Conservation (phyloP, 2,888 invertebrate genomes). For the Apeira syringaria region DNA sequence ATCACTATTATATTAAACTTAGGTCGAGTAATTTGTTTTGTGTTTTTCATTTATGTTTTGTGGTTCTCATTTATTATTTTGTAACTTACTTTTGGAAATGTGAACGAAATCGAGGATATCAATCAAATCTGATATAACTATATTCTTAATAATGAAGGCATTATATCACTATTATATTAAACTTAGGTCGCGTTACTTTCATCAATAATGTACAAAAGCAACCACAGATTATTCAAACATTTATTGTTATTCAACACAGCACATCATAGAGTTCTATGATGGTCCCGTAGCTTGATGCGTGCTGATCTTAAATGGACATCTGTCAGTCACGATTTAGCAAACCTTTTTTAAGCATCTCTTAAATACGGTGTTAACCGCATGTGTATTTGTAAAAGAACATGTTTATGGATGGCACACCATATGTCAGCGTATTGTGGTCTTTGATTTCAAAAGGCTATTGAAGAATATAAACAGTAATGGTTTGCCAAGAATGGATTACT, state of each 20-base stretch:
- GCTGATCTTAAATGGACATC: constrained; percentile 21
- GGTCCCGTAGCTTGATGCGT: constrained; percentile 6
- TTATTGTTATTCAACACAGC: constrained; percentile 24
- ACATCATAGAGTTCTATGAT: constrained; percentile 16
- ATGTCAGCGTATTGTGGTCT: constrained; percentile 1
- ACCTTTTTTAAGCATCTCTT: constrained; percentile 14
- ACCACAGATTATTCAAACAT: neutral
- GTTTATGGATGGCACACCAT: constrained; percentile 9
- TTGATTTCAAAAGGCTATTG: constrained; percentile 12
- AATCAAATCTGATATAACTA: too few relatives aligned
- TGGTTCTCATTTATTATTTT: too few relatives aligned
- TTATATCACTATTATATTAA: too few relatives aligned
- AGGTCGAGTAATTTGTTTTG: too few relatives aligned
- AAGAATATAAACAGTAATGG: too few relatives aligned
- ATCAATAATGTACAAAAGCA: neutral
- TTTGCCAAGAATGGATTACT: too few relatives aligned
- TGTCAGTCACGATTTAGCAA: constrained; percentile 22
- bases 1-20: too few relatives aligned
- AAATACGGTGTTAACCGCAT: constrained; percentile 5
- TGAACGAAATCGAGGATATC: too few relatives aligned
- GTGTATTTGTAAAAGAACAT: neutral
- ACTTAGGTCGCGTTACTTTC: too few relatives aligned
- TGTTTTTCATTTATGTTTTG: too few relatives aligned
- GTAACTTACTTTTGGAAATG: too few relatives aligned
- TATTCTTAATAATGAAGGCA: too few relatives aligned